Conservation (phyloP, 2,888 invertebrate genomes). For the Schizaphis graminum region DNA sequence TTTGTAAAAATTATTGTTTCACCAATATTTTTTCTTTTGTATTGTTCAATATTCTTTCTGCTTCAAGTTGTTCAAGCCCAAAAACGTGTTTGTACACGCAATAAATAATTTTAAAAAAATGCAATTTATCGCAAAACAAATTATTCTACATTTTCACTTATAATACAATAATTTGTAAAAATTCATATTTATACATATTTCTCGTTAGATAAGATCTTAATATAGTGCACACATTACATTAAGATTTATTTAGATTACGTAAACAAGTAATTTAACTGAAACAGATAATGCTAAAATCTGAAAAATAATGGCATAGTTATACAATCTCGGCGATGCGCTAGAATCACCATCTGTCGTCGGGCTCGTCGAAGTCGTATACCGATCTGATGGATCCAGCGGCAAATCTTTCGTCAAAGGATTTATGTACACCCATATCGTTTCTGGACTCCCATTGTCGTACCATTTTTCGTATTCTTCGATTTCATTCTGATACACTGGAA, state of each 20-base stretch:
- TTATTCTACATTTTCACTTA: not conserved
- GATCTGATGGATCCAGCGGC: not conserved
- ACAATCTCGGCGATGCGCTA: not conserved
- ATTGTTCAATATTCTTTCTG: not conserved
- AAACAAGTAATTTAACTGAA: not conserved
- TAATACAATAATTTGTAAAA: not conserved
- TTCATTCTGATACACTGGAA: not conserved
- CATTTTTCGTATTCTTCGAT: not conserved
- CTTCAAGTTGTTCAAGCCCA: not conserved
- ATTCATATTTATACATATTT: not conserved
- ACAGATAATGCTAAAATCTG: not conserved
- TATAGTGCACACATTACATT: not conserved
- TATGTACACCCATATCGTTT: slow-evolving; percentile 6
- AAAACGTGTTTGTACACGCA: not conserved
- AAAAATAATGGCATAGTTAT: not conserved
- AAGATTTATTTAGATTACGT: not conserved
- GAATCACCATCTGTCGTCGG: not conserved
- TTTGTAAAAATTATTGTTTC: not conserved
- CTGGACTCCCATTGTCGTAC: not conserved
- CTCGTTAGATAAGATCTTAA: not conserved
- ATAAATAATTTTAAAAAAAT: not conserved
- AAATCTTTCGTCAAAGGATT: not conserved
- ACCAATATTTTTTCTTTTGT: not conserved
- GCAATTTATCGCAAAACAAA: not conserved
- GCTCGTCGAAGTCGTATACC: not conserved